Conservation (phyloP, 2,888 invertebrate species). For the Rhagium mordax region DNA sequence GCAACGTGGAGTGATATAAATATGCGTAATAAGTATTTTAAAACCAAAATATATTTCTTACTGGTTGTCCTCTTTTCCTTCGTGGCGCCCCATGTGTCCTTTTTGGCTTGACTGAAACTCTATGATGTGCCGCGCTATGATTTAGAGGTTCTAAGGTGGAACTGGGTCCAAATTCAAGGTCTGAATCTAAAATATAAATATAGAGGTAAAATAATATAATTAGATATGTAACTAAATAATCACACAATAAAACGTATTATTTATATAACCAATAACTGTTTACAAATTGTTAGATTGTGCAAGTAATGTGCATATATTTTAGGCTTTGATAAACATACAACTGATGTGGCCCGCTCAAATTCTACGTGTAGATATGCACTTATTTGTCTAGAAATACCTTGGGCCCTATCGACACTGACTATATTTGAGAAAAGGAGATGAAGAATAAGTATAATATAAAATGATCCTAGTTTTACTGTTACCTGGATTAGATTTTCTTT, state of each 20-base stretch:
- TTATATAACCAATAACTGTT: background rate
- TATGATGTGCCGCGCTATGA: constrained; percentile 86
- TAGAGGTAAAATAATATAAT: background rate
- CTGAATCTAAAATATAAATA: constrained; percentile 64
- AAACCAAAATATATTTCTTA: constrained; percentile 53
- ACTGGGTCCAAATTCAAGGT: constrained; percentile 70
- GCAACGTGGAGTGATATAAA: too few relatives aligned
- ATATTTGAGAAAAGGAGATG: too few relatives aligned
- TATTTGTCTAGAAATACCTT: too few relatives aligned
- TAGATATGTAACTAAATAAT: too few relatives aligned
- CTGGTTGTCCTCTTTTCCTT: constrained; percentile 75
- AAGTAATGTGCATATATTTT: too few relatives aligned
- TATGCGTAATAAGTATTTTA: too few relatives aligned
- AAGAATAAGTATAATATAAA: too few relatives aligned
- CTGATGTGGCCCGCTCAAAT: too few relatives aligned
- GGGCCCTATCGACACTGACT: too few relatives aligned
- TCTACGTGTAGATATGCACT: too few relatives aligned
- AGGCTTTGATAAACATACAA: too few relatives aligned
- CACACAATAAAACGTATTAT: background rate
- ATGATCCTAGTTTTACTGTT: constrained; percentile 6
- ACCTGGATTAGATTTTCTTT: constrained; percentile 65
- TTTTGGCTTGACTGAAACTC: constrained; percentile 84
- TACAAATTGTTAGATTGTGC: too few relatives aligned
- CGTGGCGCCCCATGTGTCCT: constrained; percentile 83
- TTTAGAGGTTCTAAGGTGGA: constrained; percentile 78